These are phyloP conservation scores for Bos taurus DNA, from an alignment of 2,113 vertebrate genomes.

Conservation along the genomic window ARS-UCD2.0 NC_037338.1:94301501-94302000, in stretches of 20 bases:
- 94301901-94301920: neutral
- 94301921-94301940: neutral
- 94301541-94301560: conserved; percentile 8
- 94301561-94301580: neutral
- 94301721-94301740: neutral
- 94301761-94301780: neutral
- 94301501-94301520: neutral
- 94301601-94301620: neutral
- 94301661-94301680: neutral
- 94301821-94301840: neutral
- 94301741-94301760: neutral
- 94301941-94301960: neutral
- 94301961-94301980: neutral
- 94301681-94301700: neutral
- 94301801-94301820: neutral
- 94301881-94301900: neutral
- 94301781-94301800: neutral
- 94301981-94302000: neutral
- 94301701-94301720: neutral
- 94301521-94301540: conserved; percentile 1
- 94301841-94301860: neutral
- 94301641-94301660: neutral
- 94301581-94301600: neutral
- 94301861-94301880: neutral
- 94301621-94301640: neutral